Conservation (phyloP, 1,140 invertebrate species). For the Pemphigus obesinymphae region DNA sequence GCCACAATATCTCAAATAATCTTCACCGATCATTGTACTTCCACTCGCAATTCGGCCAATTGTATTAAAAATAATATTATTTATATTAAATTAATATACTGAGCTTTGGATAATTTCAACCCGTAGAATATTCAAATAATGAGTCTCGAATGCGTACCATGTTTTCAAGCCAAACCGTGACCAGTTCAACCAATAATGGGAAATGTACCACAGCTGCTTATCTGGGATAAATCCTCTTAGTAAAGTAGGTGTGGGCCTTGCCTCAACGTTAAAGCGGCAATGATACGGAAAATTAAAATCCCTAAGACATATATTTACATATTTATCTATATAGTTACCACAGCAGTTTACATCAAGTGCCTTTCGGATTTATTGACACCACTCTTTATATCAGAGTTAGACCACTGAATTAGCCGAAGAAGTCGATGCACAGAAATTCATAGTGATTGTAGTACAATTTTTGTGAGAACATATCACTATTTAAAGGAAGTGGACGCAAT, state of each 20-base stretch:
- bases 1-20: too few species aligned
- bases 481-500: neutral
- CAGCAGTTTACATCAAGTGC: constrained; percentile 50
- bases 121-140: neutral
- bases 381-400: constrained; percentile 50
- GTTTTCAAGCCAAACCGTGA: neutral
- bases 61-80: too few species aligned
- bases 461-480: too few species aligned
- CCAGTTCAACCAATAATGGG: neutral
- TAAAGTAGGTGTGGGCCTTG: neutral
- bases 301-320: constrained; percentile 51
- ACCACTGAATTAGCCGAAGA: neutral
- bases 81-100: too few species aligned
- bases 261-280: constrained; percentile 47
- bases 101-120: neutral
- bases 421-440: too few species aligned
- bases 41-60: too few species aligned
- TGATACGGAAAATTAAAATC: neutral
- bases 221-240: too few species aligned
- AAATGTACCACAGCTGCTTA: neutral
- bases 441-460: too few species aligned
- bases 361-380: constrained; percentile 50
- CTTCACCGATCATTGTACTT: too few species aligned
- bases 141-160: neutral
- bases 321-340: constrained; percentile 52